These are phyloP conservation scores for Octodon degus DNA, from an alignment of 2,113 vertebrate species.

Conservation along the genomic window DNA sequence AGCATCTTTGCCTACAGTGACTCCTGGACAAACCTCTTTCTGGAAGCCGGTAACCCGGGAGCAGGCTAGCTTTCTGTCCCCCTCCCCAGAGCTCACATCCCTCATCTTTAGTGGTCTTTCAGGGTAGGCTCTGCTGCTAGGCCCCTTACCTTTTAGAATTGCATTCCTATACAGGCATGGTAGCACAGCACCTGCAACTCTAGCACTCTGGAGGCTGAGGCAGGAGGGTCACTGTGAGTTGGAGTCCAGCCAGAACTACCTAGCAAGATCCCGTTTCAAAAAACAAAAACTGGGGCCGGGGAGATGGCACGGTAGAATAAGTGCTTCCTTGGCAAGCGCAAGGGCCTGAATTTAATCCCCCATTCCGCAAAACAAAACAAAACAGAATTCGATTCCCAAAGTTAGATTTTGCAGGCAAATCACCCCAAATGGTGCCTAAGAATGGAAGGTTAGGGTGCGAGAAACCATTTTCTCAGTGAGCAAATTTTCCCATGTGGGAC, in stretches of 20 bases:
- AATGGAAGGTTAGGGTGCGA: neutral
- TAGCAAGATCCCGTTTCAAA: too few relatives aligned
- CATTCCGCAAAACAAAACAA: neutral
- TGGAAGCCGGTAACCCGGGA: neutral
- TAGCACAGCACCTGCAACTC: neutral
- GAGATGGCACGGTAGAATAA: too few relatives aligned
- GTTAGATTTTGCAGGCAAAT: neutral
- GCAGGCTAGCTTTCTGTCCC: neutral
- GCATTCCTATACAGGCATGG: neutral
- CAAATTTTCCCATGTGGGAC: fast-evolving
- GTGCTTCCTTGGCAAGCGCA: too few relatives aligned
- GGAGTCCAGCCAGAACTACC: neutral
- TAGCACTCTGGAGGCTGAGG: neutral
- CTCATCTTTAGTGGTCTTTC: neutral
- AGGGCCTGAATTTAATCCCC: too few relatives aligned
- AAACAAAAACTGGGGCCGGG: too few relatives aligned
- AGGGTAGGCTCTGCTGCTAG: neutral
- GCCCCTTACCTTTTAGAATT: neutral
- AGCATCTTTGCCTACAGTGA: neutral
- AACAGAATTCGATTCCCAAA: neutral
- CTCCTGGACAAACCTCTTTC: neutral
- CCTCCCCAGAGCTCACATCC: fast-evolving
- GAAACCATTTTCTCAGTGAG: neutral
- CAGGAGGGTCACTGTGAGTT: neutral
- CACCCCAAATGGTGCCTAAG: neutral